Evolutionary conservation across 2,797 vertebrate species (phyloP), one percentile per base, ranked within the genome.

Genomic region (Austrolebias charrua): DNA sequence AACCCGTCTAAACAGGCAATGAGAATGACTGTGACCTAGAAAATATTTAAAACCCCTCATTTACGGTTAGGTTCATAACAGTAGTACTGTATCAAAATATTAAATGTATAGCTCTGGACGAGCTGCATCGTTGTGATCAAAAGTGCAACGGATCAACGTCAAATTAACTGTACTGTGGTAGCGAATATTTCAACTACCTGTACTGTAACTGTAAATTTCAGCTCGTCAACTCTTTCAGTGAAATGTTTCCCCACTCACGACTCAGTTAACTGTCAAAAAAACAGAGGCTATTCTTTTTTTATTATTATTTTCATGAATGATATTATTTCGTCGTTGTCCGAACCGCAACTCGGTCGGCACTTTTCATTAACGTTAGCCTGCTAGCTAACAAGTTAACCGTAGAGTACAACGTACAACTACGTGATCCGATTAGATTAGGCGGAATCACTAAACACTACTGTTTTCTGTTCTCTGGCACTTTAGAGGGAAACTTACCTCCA

Each of bases 401-500:
- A 1, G 42, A 77, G 71, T 56, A 58, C 64, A 68, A 80, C 48
- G 71, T 56, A 58, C 64, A 68, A 80, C 48, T 74, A 80, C 42
- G 56, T 67, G 74, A 83, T 80, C 85, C 71, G 80, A 84, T 85
- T 86, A 88, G n/a, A n/a, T n/a, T n/a, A n/a, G n/a, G 60, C 78
- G 42, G 20, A 40, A 73, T 7, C 66, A 54, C 64, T 69, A 47
- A 59, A 44, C 74, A 81, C 87, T n/a, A n/a, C n/a, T n/a, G n/a
- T n/a, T 87, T 80, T 82, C 56, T 31, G 35, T 33, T 31, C 29
- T 24, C 75, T 42, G 46, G 56, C 45, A 47, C 40, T 6, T 12
- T 12, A 40, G 2, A 12, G 16, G 19, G 7, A 51, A 68, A 88
- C 91, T 88, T 78, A 93, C 93, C 91, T 87, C 71, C 62, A 18